Conservation (phyloP, 2,113 vertebrate species). For the Perca fluviatilis region DNA sequence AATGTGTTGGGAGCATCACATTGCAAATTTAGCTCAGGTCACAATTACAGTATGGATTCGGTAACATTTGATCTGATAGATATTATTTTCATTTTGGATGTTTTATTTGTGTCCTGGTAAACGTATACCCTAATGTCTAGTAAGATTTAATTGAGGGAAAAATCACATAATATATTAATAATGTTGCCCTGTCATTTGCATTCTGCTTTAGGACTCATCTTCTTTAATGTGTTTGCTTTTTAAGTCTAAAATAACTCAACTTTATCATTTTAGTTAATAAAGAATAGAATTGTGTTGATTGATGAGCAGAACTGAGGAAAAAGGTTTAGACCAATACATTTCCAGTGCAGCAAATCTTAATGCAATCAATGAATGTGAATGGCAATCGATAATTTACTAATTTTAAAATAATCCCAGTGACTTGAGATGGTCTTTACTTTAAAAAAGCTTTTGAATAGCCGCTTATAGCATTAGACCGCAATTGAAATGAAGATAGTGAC, state of each 20-base stretch:
- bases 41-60: background rate
- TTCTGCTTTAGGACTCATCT: background rate
- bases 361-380: background rate
- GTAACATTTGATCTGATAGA: background rate
- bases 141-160: background rate
- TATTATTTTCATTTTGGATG: background rate
- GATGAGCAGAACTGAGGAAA: background rate
- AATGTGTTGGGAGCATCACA: conserved; percentile 3
- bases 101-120: background rate
- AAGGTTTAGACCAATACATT: background rate
- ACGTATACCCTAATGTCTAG: background rate
- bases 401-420: background rate
- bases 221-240: background rate
- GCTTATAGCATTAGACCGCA: conserved; percentile 5
- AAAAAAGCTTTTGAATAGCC: conserved; percentile 10
- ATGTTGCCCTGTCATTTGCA: background rate
- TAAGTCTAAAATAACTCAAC: background rate
- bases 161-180: background rate
- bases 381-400: background rate
- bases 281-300: background rate
- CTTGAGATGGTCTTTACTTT: background rate
- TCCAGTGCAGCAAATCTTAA: background rate
- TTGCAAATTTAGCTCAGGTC: conserved; percentile 21
- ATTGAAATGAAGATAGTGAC: conserved; percentile 34
- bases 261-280: background rate